Conservation (phyloP, 1,140 invertebrate genomes). For the Plectus sambesii region DNA sequence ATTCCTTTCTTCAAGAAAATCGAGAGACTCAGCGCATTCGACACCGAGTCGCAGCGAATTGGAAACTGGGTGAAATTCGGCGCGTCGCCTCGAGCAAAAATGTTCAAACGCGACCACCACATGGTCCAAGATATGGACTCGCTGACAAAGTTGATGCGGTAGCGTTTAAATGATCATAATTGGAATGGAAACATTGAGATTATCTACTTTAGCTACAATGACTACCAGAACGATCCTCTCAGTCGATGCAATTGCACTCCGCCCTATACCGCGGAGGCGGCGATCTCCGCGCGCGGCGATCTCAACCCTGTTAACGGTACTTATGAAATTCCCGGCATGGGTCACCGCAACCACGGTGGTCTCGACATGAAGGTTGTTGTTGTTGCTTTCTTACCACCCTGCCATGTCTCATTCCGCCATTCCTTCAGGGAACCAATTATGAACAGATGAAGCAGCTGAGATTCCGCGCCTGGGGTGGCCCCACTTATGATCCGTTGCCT, state of each 20-base stretch:
- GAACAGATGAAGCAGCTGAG: constrained; percentile 48
- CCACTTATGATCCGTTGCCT: constrained; percentile 50
- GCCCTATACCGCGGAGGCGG: constrained; percentile 59
- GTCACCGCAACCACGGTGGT: constrained; percentile 57
- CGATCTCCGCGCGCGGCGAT: constrained; percentile 48
- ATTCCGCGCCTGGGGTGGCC: constrained; percentile 55
- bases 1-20: constrained; percentile 62
- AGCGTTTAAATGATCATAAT: neutral
- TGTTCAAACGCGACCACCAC: constrained; percentile 52
- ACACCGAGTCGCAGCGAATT: constrained; percentile 25
- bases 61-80: neutral
- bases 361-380: constrained; percentile 57
- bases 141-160: constrained; percentile 58
- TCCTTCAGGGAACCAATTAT: constrained; percentile 47
- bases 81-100: constrained; percentile 12
- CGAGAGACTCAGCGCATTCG: constrained; percentile 53
- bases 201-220: constrained; percentile 54
- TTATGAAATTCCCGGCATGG: constrained; percentile 54
- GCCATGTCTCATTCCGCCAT: constrained; percentile 1
- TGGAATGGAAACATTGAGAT: neutral
- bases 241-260: constrained; percentile 60
- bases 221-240: constrained; percentile 60
- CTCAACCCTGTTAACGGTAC: constrained; percentile 39
- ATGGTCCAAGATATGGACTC: constrained; percentile 52
- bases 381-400: neutral